Percentiles rank a stretch among this genome's conserved stretches.
These are phyloP conservation scores for Colaptes auratus DNA, from an alignment of 2,113 vertebrate species.

Conservation along the genomic window DNA sequence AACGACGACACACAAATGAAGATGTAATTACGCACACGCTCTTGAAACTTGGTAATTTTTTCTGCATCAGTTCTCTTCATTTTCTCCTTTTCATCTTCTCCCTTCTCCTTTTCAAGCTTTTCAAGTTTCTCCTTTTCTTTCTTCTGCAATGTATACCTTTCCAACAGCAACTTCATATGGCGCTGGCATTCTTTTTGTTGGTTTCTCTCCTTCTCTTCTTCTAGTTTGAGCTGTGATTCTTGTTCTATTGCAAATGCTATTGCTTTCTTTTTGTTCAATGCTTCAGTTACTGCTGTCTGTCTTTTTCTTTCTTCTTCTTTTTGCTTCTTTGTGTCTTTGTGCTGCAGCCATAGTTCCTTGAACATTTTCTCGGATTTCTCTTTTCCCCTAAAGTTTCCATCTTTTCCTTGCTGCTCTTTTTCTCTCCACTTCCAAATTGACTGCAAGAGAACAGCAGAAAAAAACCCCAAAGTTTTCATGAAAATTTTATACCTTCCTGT, in stretches of 20 bases:
- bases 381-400: constrained; percentile 75
- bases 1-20: background rate
- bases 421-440: constrained; percentile 89
- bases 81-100: constrained; percentile 76
- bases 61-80: constrained; percentile 74
- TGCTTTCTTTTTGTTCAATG: constrained; percentile 82
- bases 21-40: constrained; percentile 76
- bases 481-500: background rate
- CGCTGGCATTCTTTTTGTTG: constrained; percentile 76
- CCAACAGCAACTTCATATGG: constrained; percentile 79
- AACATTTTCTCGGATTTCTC: constrained; percentile 66
- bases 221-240: constrained; percentile 72
- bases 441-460: constrained; percentile 58
- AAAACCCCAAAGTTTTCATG: background rate
- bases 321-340: constrained; percentile 67
- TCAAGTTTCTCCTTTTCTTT: constrained; percentile 79
- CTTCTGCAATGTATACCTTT: constrained; percentile 77
- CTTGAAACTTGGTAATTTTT: constrained; percentile 81
- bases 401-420: constrained; percentile 76
- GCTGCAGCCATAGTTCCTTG: constrained; percentile 33
- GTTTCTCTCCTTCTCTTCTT: constrained; percentile 73
- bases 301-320: constrained; percentile 80
- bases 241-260: constrained; percentile 73
- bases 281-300: constrained; percentile 71
- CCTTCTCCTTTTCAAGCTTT: constrained; percentile 67